Base-by-base conservation (phyloP, 2,888 invertebrate genomes). In the Elysia crispata region DNA sequence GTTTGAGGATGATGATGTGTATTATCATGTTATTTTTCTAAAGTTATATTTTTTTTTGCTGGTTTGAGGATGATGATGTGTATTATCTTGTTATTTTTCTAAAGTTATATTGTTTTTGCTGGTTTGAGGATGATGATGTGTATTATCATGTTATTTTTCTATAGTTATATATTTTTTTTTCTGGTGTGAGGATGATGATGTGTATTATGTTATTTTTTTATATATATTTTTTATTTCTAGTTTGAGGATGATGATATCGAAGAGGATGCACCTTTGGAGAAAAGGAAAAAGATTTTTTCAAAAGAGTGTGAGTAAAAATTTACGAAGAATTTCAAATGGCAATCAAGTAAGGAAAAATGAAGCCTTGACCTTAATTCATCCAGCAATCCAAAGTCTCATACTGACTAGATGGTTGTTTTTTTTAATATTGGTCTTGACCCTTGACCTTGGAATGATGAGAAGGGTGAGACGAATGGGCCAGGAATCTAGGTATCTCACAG, bases 171-270 rank as follows among this genome's bases (percentile, higher is more conserved):
- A n/a, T n/a, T n/a, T n/a, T n/a, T n/a, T n/a, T n/a, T n/a, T n/a
- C n/a, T n/a, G 3, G 41, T 41, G 11, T 6, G 11, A 41, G 11
- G 3, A 6, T 3, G 11, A 41, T 41, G 41, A 11, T 41, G 11
- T 11, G 11, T 41, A 11, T 41, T 41, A 6, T 41, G 41, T 41
- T 41, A 41, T 41, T 77, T 31, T 31, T 75, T 57, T n/a, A n/a
- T n/a, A n/a, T n/a, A n/a, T n/a, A n/a, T 75, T 75, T 62, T 77
- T 79, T 66, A n/a, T 75, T 83, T 85, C 31, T 81, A 90, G 89
- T 88, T 87, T 86, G 90, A 90, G 62, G 90, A 90, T 76, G 90
- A 90, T 72, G 89, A 89, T 64, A 85, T 66, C 57, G 90, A 89
- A 81, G 90, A 90, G 79, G 89, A 89, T 79, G 76, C 83, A n/a